phyloP scores from a whole-genome alignment of 2,888 invertebrate species.

The Erynnis tages region DNA sequence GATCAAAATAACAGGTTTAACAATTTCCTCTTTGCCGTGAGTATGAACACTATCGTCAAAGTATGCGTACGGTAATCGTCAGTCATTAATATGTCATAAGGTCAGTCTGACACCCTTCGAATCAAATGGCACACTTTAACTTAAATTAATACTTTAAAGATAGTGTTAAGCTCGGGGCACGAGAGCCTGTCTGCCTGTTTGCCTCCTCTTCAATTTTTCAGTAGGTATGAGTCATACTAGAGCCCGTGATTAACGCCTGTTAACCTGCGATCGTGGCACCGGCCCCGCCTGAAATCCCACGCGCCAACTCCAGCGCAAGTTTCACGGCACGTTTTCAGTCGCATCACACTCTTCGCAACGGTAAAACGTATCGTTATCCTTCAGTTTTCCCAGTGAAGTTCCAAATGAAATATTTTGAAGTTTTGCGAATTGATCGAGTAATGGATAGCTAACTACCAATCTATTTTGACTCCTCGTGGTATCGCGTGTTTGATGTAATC shows the following conservation, averaged over 20 bases:
- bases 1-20: too few species aligned
- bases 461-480: slow-evolving; percentile 2
- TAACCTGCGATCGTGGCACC: slow-evolving; percentile 30
- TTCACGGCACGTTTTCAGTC: slow-evolving; percentile 40
- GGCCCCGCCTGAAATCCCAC: slow-evolving; percentile 37
- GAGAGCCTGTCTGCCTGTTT: too few species aligned
- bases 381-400: neutral
- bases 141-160: too few species aligned
- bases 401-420: neutral
- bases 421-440: neutral
- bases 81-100: too few species aligned
- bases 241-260: slow-evolving; percentile 28
- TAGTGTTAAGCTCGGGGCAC: too few species aligned
- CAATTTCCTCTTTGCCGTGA: too few species aligned
- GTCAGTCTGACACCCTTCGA: too few species aligned
- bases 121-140: too few species aligned
- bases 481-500: too few species aligned
- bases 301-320: slow-evolving; percentile 44
- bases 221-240: neutral
- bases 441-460: slow-evolving; percentile 5
- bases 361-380: neutral
- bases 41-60: too few species aligned
- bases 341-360: slow-evolving; percentile 18
- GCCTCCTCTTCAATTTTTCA: too few species aligned
- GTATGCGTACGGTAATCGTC: too few species aligned